Conservation (phyloP, 2,797 vertebrate genomes). For the Sphenopsis melanotis region DNA sequence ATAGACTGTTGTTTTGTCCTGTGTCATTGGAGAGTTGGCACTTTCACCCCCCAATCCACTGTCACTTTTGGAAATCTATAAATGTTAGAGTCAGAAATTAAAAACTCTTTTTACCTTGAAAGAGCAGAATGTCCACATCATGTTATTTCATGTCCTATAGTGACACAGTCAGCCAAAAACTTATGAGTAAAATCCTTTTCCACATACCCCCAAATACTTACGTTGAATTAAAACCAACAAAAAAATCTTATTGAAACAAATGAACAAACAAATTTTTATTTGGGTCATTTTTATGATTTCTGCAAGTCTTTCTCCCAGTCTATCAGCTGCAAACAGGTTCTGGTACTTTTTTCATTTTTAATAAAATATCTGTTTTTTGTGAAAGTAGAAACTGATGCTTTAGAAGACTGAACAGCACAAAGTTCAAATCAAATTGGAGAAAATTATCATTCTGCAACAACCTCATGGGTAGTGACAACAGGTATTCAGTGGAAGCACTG, state of each 20-base stretch:
- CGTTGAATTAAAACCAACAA: background rate
- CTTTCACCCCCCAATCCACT: background rate
- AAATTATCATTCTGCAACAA: background rate
- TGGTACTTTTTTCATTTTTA: background rate
- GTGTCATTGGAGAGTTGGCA: background rate
- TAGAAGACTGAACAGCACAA: background rate
- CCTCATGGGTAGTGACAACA: background rate
- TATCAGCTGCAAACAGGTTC: background rate
- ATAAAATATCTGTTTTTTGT: background rate
- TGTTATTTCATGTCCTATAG: background rate
- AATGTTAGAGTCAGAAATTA: background rate
- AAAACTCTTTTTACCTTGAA: background rate
- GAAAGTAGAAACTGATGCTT: background rate
- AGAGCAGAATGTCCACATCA: fast-evolving
- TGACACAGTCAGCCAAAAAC: background rate
- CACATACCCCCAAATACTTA: background rate
- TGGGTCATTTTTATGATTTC: background rate
- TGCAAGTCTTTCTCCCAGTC: background rate
- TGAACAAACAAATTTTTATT: background rate
- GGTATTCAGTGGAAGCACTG: background rate
- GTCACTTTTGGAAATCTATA: background rate
- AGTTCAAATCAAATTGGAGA: background rate
- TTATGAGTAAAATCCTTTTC: background rate
- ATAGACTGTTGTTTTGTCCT: background rate
- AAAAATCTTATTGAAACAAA: background rate